Base-by-base conservation (phyloP, 1,140 invertebrate genomes). In the Mylabris phalerata region DNA sequence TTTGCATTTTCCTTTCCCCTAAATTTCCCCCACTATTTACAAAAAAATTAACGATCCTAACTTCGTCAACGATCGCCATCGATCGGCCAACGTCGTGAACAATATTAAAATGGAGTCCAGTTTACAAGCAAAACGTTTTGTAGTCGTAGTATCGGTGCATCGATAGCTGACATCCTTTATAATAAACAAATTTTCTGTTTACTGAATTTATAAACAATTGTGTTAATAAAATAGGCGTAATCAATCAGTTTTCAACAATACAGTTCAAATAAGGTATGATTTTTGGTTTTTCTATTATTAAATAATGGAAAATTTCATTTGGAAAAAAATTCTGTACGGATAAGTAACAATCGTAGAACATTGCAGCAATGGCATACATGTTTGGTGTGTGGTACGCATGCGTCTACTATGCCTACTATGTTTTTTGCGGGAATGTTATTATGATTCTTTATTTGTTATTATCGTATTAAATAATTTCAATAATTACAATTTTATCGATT, bases 101-200 rank as follows among this genome's bases (percentile, higher is more conserved):
- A 51, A 60, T 62, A 64, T 64, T 60, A 67, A 67, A 67, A 67
- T 67, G 65, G 65, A 64, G 65, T 61, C 62, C 48, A 56, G 52
- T 59, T 67, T 64, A 59, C 58, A 55, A 64, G 57, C 62, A 57
- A 41, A 64, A 60, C 62, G 60, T 57, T 64, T 67, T 67, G 65
- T 62, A 64, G 62, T 60, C 62, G 52, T 55, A 46, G 26, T 39
- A 43, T 24, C 45, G 32, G 52, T 41, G 44, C 39, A 43, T 55
- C 38, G 44, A n/a, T n/a, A 47, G 40, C 41, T 40, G 52, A 54
- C 6, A 45, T 54, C 41, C 39, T 45, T 7, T 32, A 32, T 32
- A 32, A 32, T 32, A 32, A 47, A 47, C 27, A 32, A 47, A 39
- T 55, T 32, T 24, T 47, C 27, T 32, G 46, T 55, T n/a, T 47